Base-by-base conservation (phyloP, 2,113 vertebrate species). In the Donacobius atricapilla region DNA sequence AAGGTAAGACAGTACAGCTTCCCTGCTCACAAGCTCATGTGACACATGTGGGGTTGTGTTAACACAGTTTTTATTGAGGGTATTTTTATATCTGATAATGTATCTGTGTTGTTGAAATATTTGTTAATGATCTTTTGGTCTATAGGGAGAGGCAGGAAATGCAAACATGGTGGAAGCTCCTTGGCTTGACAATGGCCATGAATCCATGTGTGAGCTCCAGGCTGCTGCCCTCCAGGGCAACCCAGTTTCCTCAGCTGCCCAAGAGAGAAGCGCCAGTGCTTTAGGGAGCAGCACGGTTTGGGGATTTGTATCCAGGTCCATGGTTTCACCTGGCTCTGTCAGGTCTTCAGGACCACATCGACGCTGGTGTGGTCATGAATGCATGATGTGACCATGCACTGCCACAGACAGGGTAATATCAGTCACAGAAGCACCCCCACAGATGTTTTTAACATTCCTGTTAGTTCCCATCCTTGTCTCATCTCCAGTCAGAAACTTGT, bases 281-380 rank as follows among this genome's bases (percentile, higher is more conserved):
- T n/a, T 77, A 42, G 23, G 22, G 28, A 66, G 6, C 37, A 57
- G 13, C 25, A 42, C 4, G 13, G 9, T 40, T 27, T 60, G 8
- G 24, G 40, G 23, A 44, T 61, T 24, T 31, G 7, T 48, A 21
- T 73, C 60, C 45, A 73, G 6, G 2, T 61, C 28, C 24, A 30
- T 8, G 18, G 19, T 9, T 94, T 83, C 64, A 40, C 35, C 66
- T 75, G 60, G 35, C 6, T 85, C 53, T 76, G 56, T 48, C 37
- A 75, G 12, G 30, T 70, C 47, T 20, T 82, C 57, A 65, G 35
- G 42, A 48, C 21, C 2, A 1, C 42, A 82, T 14, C 0, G 0
- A 31, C 17, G 40, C 18, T n/a, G 7, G 51, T 19, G 20, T 20
- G 51, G 4, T 37, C 53, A 44, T 22, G 37, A 58, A 58, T 50